Base-by-base conservation (phyloP, 2,888 invertebrate genomes). In the Archips xylosteana region DNA sequence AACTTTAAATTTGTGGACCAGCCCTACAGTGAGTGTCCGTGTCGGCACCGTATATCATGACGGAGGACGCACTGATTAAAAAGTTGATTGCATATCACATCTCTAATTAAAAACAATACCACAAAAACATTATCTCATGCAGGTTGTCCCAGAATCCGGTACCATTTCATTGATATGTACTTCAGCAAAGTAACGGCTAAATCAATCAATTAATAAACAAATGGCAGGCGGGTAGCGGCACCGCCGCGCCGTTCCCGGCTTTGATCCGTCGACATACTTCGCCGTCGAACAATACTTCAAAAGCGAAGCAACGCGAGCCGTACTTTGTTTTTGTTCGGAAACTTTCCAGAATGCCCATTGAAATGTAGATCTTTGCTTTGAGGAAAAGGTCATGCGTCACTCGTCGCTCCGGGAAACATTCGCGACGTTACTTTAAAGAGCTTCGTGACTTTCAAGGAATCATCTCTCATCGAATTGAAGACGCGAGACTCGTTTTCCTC, bases 301-400 rank as follows among this genome's bases (percentile, higher is more conserved):
- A 63, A 45, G 34, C 45, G 63, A 32, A 63, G 12, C 10, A 62
- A 42, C 6, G 45, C 60, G 60, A 36, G 60, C 57, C 51, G 57
- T 3, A 34, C 42, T 62, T 63, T 63, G 63, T 63, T 63, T 63
- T 63, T 63, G 63, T 32, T 57, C 63, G 23, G 45, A 32, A 62
- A 45, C 45, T 62, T 45, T 45, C n/a, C 63, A 32, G 47, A 32
- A 63, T 13, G 63, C 47, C 60, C 13, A 63, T 63, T 63, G 63
- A 45, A 63, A 63, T 63, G 63, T 63, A 63, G 45, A 63, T 63
- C 32, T 47, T 47, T 47, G 47, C 34, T 63, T 47, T 47, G 63
- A 45, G 57, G 51, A 34, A 39, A 34, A 63, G 63, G 63, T 47
- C 13, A 45, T 45, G 4, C 51, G 23, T 54, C 51, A 23, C 51